Evolutionary conservation across 35 echinoderm and acorn worm species (phyloP).

Genomic region (Lytechinus variegatus): DNA sequence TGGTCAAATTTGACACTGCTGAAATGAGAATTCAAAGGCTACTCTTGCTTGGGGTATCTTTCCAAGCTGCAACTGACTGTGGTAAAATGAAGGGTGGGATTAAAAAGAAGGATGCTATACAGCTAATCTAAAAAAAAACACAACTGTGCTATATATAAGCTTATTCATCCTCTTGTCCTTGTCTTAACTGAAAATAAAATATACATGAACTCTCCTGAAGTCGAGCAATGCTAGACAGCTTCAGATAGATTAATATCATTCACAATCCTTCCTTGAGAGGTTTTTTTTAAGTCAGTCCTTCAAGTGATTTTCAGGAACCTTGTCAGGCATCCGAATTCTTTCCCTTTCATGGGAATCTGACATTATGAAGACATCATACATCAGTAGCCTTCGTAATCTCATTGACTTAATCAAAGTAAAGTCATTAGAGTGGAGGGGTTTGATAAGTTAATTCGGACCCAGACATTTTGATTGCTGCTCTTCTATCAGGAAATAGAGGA

Average conservation of each 20-base stretch:
- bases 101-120: neutral
- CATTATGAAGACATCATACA: neutral
- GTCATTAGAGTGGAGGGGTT: neutral
- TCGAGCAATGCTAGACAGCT: neutral
- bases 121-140: neutral
- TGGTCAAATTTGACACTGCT: no score
- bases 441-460: conserved; percentile 25
- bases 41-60: no score
- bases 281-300: neutral
- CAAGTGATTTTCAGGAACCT: neutral
- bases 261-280: neutral
- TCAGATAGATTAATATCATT: neutral
- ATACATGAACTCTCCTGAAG: neutral
- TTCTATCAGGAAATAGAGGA: conserved; percentile 5
- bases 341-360: neutral
- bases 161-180: neutral
- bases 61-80: no score
- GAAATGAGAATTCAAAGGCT: no score
- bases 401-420: conserved; percentile 4
- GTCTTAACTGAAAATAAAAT: neutral
- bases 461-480: neutral
- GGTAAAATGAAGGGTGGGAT: no score
- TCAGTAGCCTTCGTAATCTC: conserved; percentile 10
- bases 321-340: neutral
- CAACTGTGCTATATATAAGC: neutral